These are phyloP conservation scores for Latrodectus elegans DNA, from an alignment of 2,888 invertebrate genomes.

Conservation along the genomic window DNA sequence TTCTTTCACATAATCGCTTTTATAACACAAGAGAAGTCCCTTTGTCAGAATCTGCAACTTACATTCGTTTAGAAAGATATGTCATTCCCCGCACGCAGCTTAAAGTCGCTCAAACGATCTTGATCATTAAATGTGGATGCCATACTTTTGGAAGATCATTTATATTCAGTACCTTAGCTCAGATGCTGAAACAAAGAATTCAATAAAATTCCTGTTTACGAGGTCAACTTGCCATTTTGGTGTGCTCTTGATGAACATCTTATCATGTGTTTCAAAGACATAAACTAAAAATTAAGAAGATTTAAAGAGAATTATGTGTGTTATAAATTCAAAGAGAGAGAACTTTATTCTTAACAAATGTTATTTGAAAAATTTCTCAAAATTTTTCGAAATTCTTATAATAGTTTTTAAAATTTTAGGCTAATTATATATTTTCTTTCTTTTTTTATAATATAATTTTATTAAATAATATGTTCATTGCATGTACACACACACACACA, in stretches of 20 bases:
- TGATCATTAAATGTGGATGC: background rate
- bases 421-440: too few species aligned
- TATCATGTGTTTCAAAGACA: background rate
- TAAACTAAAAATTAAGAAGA: too few species aligned
- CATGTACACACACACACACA: too few species aligned
- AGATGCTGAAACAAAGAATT: background rate
- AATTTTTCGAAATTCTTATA: too few species aligned
- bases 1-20: background rate
- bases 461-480: too few species aligned
- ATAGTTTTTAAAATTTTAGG: too few species aligned
- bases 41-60: background rate
- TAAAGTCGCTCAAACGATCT: constrained; percentile 2
- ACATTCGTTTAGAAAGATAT: background rate
- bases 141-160: background rate
- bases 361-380: too few species aligned
- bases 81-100: background rate
- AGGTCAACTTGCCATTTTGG: background rate
- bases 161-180: background rate
- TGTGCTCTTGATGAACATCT: background rate
- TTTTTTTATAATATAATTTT: too few species aligned
- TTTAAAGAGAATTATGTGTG: too few species aligned
- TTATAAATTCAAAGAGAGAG: too few species aligned
- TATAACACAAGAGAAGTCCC: background rate
- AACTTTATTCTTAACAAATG: too few species aligned
- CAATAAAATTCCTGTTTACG: background rate